Evolutionary conservation across 2,797 vertebrate species (phyloP).

Genomic region (Pangasius mekongensis): DNA sequence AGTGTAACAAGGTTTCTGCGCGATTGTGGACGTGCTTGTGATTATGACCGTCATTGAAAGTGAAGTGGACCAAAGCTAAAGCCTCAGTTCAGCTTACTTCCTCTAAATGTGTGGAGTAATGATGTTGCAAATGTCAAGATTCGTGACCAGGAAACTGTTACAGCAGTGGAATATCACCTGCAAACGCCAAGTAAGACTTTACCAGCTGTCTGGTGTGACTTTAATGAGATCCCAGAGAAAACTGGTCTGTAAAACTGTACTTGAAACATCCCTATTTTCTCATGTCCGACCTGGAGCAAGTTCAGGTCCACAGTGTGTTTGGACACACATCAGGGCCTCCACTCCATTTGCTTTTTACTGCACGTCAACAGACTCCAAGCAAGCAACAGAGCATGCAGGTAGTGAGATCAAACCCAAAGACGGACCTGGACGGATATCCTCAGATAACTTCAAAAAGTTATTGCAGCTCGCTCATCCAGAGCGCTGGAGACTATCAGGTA

Average conservation of each 20-base stretch:
- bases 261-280: constrained; percentile 30
- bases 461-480: constrained; percentile 81
- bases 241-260: background rate
- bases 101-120: constrained; percentile 63
- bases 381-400: constrained; percentile 49
- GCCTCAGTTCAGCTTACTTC: constrained; percentile 14
- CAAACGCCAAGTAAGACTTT: constrained; percentile 37
- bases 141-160: constrained; percentile 53
- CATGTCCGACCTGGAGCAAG: constrained; percentile 15
- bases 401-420: constrained; percentile 23
- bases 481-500: constrained; percentile 87
- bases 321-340: constrained; percentile 49
- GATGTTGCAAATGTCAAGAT: constrained; percentile 62
- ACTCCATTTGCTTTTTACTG: constrained; percentile 65
- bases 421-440: constrained; percentile 55
- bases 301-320: constrained; percentile 33
- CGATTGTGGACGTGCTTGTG: background rate
- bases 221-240: constrained; percentile 53
- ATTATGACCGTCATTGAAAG: background rate
- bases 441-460: constrained; percentile 79
- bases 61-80: constrained; percentile 21
- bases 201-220: constrained; percentile 55
- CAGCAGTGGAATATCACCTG: constrained; percentile 57
- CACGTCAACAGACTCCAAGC: constrained; percentile 64
- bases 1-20: background rate